phyloP scores from a whole-genome alignment of 2,797 vertebrate species.

The Sphaeramia orbicularis region DNA sequence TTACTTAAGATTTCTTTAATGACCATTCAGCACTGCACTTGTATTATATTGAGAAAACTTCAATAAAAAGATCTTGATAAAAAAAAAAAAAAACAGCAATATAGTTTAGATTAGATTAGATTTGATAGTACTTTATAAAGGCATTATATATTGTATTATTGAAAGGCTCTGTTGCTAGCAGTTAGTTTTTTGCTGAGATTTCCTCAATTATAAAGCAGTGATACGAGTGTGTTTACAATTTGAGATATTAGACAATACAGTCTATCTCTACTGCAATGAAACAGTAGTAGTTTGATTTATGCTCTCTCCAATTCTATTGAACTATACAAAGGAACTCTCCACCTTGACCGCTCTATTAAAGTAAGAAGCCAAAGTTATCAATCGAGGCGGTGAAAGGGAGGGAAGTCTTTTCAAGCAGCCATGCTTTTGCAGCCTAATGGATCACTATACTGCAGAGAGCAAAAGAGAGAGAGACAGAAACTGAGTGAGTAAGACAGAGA shows the following conservation, averaged over 20 bases:
- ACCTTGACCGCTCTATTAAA: conserved; percentile 93
- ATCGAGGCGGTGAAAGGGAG: conserved; percentile 79
- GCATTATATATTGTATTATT: no score
- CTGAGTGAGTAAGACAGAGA: conserved; percentile 72
- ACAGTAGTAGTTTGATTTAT: conserved; percentile 77
- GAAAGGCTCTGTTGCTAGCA: background rate
- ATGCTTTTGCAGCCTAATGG: conserved; percentile 92
- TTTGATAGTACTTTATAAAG: no score
- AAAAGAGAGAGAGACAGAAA: conserved; percentile 76
- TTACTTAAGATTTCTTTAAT: no score
- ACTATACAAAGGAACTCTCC: conserved; percentile 85
- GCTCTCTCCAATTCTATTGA: conserved; percentile 77
- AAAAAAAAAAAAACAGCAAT: no score
- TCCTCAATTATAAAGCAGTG: conserved; percentile 15
- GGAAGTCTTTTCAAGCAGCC: conserved; percentile 82
- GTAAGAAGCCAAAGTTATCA: conserved; percentile 93
- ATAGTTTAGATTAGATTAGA: no score
- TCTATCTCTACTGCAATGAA: conserved; percentile 50
- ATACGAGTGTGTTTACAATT: conserved; percentile 64
- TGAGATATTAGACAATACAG: conserved; percentile 56
- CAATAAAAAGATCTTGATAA: no score
- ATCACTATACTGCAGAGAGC: conserved; percentile 86
- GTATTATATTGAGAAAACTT: no score
- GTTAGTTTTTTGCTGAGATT: background rate
- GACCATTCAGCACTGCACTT: no score